These are phyloP conservation scores for Gymnobelideus leadbeateri DNA, from an alignment of 2,113 vertebrate species.

Conservation along the genomic window DNA sequence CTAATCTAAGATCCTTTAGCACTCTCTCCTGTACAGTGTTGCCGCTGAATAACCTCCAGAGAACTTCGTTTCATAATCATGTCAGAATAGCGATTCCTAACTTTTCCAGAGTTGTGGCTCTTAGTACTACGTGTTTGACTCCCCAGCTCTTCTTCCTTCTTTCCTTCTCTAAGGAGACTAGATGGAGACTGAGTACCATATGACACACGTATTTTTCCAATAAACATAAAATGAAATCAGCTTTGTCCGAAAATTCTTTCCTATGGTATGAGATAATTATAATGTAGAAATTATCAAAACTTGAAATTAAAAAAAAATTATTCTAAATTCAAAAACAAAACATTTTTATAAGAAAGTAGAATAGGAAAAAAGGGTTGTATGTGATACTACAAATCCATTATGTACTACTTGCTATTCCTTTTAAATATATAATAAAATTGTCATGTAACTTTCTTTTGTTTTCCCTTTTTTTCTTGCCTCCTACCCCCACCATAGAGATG, in stretches of 20 bases:
- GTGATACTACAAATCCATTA: slow-evolving; percentile 19
- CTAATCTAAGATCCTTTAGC: not conserved
- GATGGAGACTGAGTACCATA: not conserved
- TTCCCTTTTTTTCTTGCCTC: not conserved
- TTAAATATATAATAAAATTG: not conserved
- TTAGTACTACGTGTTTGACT: not conserved
- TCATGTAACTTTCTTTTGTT: not conserved
- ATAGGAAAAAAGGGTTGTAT: not conserved
- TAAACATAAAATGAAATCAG: slow-evolving; percentile 25
- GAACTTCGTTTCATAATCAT: not conserved
- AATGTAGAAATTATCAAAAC: not conserved
- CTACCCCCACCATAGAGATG: too few relatives aligned
- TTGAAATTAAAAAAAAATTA: not conserved
- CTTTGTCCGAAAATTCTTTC: slow-evolving; percentile 24
- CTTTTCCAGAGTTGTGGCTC: not conserved
- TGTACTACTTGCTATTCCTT: slow-evolving; percentile 19
- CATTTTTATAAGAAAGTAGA: not conserved
- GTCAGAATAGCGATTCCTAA: not conserved
- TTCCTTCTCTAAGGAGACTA: not conserved
- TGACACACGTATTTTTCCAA: not conserved
- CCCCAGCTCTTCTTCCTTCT: not conserved
- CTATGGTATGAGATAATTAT: slow-evolving; percentile 48
- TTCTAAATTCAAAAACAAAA: not conserved
- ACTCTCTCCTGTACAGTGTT: not conserved
- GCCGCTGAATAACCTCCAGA: not conserved